Base-by-base conservation (phyloP, 2,888 invertebrate species). In the Calliphora vomitoria region DNA sequence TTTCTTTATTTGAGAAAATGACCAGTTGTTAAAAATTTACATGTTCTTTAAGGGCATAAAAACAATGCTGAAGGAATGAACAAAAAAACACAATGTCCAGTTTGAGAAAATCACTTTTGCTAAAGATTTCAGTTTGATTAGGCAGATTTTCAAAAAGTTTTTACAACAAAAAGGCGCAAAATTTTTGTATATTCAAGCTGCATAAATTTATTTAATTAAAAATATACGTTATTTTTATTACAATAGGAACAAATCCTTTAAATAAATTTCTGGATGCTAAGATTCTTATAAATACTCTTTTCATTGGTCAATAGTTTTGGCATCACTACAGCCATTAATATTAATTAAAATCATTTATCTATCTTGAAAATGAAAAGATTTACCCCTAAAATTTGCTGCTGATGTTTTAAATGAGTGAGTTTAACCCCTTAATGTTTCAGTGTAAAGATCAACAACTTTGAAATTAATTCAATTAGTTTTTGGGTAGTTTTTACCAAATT, bases 11-110 rank as follows among this genome's bases (percentile, higher is more conserved):
- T 71, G 58, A 82, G 82, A 74, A 87, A 82, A 55, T 78, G 55
- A 78, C 31, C 82, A 78, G 84, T 78, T 82, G 78, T 41, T 66
- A 31, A 10, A 60, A 68, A 82, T 60, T 82, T 75, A 68, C 69
- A 60, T 62, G 62, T 62, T 35, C 11, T 44, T 60, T 13, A 44
- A 44, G 44, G 44, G 44, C 44, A 44, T 44, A 13, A 44, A 44
- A 13, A 44, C 8, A 44, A 13, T 11, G 13, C 13, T 44, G 13
- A 31, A 31, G 3, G 13, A 41, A 44, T 44, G 13, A 44, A 44
- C 11, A 38, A 38, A 50, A 66, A 66, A 35, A 47, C 41, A 6
- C n/a, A 41, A 55, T 66, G 55, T 53, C 55, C 76, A 44, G 71
- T 78, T 78, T 78, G 20, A 71, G 38, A 20, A 53, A 44, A 55